A percentile compares a stretch with the other conserved stretches of the same genome.
Evolutionary conservation across 2,888 invertebrate species (phyloP).

Genomic region (Tanypteryx hageni): DNA sequence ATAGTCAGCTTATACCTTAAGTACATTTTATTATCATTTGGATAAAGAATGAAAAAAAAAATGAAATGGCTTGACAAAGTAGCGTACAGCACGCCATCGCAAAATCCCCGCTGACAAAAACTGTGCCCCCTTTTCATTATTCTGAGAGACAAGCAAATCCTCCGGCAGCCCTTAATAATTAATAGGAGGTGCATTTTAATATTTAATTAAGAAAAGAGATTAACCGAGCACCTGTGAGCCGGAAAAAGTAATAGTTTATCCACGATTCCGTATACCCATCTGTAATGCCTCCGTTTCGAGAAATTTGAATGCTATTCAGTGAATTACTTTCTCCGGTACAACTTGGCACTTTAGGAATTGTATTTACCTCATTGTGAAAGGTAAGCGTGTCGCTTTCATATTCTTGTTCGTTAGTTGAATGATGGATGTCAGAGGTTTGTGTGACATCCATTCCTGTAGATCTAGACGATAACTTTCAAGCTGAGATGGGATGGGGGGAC

Average conservation of each 20-base stretch:
- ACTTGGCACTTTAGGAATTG: no score
- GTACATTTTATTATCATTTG: constrained; percentile 30
- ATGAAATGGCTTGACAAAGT: constrained; percentile 22
- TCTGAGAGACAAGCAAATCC: constrained; percentile 25
- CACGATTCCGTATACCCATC: not conserved
- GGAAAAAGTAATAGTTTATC: not conserved
- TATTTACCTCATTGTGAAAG: no score
- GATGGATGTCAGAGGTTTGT: no score
- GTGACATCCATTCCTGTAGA: no score
- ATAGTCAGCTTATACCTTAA: not conserved
- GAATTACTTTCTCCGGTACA: no score
- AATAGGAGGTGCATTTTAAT: not conserved
- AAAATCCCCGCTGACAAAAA: constrained; percentile 31
- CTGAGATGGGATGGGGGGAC: no score
- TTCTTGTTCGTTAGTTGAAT: no score
- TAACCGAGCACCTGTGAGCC: not conserved
- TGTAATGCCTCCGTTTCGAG: not conserved
- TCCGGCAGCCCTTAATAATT: not conserved
- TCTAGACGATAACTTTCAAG: no score
- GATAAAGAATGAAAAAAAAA: constrained; percentile 15
- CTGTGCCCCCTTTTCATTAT: not conserved
- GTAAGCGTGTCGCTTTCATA: no score
- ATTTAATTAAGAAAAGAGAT: not conserved
- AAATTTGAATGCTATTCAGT: not conserved
- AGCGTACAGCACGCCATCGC: constrained; percentile 35